Evolutionary conservation across 2,797 vertebrate genomes (phyloP), one percentile per base, ranked within the genome.

Genomic region (Karalla daura): DNA sequence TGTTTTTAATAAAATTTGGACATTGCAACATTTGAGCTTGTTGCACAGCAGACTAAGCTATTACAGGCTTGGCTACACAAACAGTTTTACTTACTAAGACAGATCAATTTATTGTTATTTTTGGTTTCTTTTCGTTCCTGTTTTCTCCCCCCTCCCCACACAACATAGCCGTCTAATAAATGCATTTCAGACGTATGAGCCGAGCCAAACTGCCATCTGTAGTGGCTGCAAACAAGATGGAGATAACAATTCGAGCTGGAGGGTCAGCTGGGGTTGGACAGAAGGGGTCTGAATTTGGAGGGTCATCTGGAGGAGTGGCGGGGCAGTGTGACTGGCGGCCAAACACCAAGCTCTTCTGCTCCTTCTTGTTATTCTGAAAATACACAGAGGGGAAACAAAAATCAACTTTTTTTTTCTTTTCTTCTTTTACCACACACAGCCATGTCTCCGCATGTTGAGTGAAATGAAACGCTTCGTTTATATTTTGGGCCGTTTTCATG

Each of bases 231-330:
- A 46, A 74, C 35, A 53, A 68, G 52, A 78, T 64, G 56, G 44
- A 67, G 62, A 62, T 39, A 64, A 37, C 33, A 37, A 68, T 70
- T 62, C 8, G 54, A 56, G 45, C 15, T 52, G 35, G 40, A 62
- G 74, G 56, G 63, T 72, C 75, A 63, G 56, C 47, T 52, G 51
- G 51, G 55, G 40, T 67, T 75, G 52, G 44, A 55, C 55, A 47
- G 40, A 70, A 6, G 7, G 8, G 43, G 20, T 55, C 44, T 63
- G 30, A 41, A 44, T 63, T 70, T 74, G 45, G 18, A 52, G 58
- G 59, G 49, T 74, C 37, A 59, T 73, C 62, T 68, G 27, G 32
- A 67, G 15, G 23, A 63, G 41, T 40, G 21, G 14, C 60, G 41
- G 32, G 17, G 23, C 52, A 55, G 24, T 25, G 18, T 23, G 27